Conservation (phyloP, 2,888 invertebrate genomes). For the Dioctria linearis region DNA sequence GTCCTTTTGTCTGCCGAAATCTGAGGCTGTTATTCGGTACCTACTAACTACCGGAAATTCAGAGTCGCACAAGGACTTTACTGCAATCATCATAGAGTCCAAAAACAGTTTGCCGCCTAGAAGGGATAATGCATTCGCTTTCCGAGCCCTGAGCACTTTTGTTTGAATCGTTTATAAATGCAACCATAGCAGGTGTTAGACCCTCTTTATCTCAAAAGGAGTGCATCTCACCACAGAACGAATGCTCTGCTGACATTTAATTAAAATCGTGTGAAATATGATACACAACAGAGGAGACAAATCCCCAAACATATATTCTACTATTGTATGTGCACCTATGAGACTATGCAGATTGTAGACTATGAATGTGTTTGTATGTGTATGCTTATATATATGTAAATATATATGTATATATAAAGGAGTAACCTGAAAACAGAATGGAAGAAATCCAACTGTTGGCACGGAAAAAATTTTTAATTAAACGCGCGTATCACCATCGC, state of each 20-base stretch:
- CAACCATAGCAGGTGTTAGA: conserved; percentile 43
- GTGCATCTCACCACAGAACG: conserved; percentile 33
- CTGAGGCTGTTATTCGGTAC: background rate
- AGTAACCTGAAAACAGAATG: conserved; percentile 12
- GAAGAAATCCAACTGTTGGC: conserved; percentile 38
- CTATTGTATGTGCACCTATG: conserved; percentile 7
- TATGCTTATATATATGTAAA: too few species aligned
- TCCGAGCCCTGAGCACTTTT: conserved; percentile 2
- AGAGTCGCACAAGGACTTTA: background rate
- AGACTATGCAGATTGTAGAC: background rate
- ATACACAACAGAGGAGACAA: conserved; percentile 27
- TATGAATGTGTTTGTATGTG: too few species aligned
- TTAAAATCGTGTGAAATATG: conserved; percentile 47
- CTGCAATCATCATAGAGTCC: background rate
- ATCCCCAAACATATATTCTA: conserved; percentile 4
- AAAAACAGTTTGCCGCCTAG: conserved; percentile 34
- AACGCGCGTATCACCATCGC: conserved; percentile 33
- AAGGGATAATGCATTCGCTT: conserved; percentile 45
- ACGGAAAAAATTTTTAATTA: conserved; percentile 37
- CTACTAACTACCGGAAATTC: conserved; percentile 41
- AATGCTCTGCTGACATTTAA: conserved; percentile 49
- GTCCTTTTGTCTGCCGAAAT: conserved; percentile 26
- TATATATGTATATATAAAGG: background rate
- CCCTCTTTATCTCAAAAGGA: conserved; percentile 31
- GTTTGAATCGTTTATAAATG: conserved; percentile 26